Base-by-base conservation (phyloP, 1,140 invertebrate species). In the Zeugodacus cucurbitae region DNA sequence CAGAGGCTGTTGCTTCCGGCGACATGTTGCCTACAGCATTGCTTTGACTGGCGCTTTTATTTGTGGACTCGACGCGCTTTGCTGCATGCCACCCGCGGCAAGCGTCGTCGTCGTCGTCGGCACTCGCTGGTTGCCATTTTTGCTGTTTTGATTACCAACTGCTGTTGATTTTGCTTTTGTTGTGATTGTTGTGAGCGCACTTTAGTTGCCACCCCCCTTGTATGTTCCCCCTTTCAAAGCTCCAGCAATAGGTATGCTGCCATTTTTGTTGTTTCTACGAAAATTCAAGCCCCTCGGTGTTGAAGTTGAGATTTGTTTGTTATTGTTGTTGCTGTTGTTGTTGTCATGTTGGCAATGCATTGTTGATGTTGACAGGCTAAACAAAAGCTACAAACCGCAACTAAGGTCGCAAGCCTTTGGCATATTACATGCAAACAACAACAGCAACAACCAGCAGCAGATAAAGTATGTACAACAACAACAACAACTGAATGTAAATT, bases 101-200 rank as follows among this genome's bases (percentile, higher is more conserved):
- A 67, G 64, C 64, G 14, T n/a, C n/a, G n/a, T n/a, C n/a, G 11
- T 7, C 11, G 8, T 26, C 29, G 11, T 37, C 74, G 22, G 37
- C 26, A 8, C 34, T 48, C 17, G n/a, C 48, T 48, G 74, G 41
- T 82, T 82, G 74, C 74, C 74, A 48, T 44, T 82, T 82, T 82
- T 82, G 74, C 41, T 82, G 74, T 82, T 82, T 82, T 82, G 74
- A 82, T 82, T 82, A 82, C 41, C 74, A 44, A 48, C 74, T 48
- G 14, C 74, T 82, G 37, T 82, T 82, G 37, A 74, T 74, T 82
- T 82, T 82, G 37, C 26, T 82, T 26, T 82, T 82, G 74, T 82
- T 82, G 37, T 48, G n/a, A 82, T 82, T 82, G 74, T 82, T 48
- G 34, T 48, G 34, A 29, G 74, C n/a, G 74, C 74, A 82, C 74